Percentiles rank a stretch among this genome's conserved stretches.
Conservation (phyloP, 2,888 invertebrate genomes). For the Tubulanus polymorphus region DNA sequence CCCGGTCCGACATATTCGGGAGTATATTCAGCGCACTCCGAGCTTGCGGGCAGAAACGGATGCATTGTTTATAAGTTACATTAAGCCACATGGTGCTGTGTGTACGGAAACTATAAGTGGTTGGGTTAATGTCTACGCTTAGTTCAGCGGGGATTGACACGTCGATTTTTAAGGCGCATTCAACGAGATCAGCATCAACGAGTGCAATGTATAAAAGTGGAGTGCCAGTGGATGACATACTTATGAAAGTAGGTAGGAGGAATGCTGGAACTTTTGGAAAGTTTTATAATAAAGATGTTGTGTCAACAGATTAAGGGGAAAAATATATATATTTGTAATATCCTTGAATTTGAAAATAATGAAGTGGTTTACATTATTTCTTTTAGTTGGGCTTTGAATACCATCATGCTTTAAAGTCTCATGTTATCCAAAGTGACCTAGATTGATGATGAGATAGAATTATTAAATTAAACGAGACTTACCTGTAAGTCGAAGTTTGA, state of each 20-base stretch:
- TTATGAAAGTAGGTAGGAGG: neutral
- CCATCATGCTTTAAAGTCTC: too few species aligned
- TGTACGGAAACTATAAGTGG: neutral
- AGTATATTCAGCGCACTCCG: neutral
- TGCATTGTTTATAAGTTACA: neutral
- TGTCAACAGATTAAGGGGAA: too few species aligned
- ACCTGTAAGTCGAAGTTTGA: too few species aligned
- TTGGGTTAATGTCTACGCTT: too few species aligned
- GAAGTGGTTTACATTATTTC: too few species aligned
- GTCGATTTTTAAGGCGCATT: slow-evolving; percentile 15
- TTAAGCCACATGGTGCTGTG: neutral
- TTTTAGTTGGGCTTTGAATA: too few species aligned
- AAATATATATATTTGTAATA: too few species aligned
- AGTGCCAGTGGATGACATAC: neutral
- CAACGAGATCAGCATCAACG: slow-evolving; percentile 12
- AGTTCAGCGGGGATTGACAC: slow-evolving; percentile 19
- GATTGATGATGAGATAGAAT: too few species aligned
- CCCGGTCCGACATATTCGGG: neutral
- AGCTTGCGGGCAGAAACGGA: neutral
- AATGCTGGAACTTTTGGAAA: neutral
- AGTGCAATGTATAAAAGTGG: neutral
- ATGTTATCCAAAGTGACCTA: too few species aligned
- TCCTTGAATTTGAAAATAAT: too few species aligned
- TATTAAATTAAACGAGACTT: too few species aligned
- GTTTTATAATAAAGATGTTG: neutral